Evolutionary conservation across 2,113 vertebrate genomes (phyloP), one percentile per base, ranked within the genome.

Genomic region (Rhipidura dahli): DNA sequence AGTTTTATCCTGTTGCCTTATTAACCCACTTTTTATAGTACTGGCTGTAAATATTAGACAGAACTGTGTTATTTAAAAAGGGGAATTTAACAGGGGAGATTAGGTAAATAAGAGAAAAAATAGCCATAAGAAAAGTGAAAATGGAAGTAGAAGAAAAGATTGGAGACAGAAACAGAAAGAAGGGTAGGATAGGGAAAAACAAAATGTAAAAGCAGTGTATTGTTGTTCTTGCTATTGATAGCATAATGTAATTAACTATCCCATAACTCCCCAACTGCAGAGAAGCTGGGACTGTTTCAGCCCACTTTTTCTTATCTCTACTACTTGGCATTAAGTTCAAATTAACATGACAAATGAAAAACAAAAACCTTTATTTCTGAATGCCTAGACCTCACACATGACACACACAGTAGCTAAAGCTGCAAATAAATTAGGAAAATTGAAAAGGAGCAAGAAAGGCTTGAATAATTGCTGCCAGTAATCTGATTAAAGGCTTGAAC

Each of bases 401-500:
- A 56, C n/a, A 83, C 79, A 76, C 23, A 61, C 11, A 42, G 24
- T 45, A 65, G 31, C 13, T 81, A 53, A 35, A 57, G 17, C 28
- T 47, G 17, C 13, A 76, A 80, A 85, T 72, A 44, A 86, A 86
- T 51, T 40, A 35, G 83, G 64, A 77, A 64, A 89, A 83, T 69
- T 86, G 17, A 72, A 92, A 81, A 91, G 8, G 15, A 86, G 26
- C 19, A 47, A 65, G 44, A 90, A 83, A 83, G 40, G 12, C 68
- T 80, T 79, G 71, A 93, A 50, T 54, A 42, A 83, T 50, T 57
- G 6, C 40, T 83, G 31, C 23, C 35, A 47, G 44, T 72, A 56
- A 47, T 80, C 70, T 83, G 31, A 92, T 86, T 89, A 78, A 73
- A 87, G 68, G 21, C 60, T 89, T 78, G 60, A 92, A 54, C 45